Conservation (phyloP, 1,140 invertebrate species). For the Eciton burchellii region DNA sequence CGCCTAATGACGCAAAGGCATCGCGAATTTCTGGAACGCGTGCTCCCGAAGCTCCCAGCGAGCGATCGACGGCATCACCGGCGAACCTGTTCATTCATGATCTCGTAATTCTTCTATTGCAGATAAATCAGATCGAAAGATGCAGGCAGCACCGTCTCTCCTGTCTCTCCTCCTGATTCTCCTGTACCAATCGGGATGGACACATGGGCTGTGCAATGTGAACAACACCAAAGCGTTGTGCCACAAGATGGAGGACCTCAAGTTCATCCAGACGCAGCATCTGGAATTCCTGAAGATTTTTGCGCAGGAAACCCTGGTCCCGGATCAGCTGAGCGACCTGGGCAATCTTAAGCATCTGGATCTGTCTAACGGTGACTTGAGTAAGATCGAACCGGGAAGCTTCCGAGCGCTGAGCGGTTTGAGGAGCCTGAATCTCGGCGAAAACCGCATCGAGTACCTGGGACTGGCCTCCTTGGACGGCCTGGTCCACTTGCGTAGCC, state of each 20-base stretch:
- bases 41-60: not conserved
- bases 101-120: conserved; percentile 51
- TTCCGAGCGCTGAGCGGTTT: conserved; percentile 75
- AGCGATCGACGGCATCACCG: not conserved
- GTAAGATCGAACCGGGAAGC: conserved; percentile 72
- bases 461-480: conserved; percentile 75
- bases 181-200: conserved; percentile 61
- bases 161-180: conserved; percentile 71
- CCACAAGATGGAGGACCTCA: conserved; percentile 77
- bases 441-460: conserved; percentile 77
- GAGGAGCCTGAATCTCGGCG: conserved; percentile 75
- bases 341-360: conserved; percentile 77
- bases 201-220: conserved; percentile 71
- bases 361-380: conserved; percentile 75
- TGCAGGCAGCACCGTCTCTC: conserved; percentile 68
- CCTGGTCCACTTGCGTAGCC: conserved; percentile 72
- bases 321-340: conserved; percentile 73
- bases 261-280: conserved; percentile 73
- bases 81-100: not conserved
- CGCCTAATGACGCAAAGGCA: conserved; percentile 3
- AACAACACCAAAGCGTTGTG: conserved; percentile 72
- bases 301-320: conserved; percentile 55
- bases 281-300: conserved; percentile 71
- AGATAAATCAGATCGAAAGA: conserved; percentile 76
- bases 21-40: not conserved